Evolutionary conservation across 2,888 invertebrate species (phyloP).

Genomic region (Abscondita cerata): DNA sequence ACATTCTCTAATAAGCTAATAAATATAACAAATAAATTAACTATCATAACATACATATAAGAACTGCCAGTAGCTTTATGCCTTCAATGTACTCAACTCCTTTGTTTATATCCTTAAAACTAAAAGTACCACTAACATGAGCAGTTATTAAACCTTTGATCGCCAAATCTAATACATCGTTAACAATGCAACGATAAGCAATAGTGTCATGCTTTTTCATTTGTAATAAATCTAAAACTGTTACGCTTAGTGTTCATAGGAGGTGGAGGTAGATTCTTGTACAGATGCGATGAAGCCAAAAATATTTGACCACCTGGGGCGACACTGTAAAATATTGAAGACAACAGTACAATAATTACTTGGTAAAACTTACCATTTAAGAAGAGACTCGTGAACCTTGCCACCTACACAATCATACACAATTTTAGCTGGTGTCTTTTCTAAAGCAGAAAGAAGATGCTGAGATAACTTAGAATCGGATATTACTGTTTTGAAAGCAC

Average conservation of each 20-base stretch:
- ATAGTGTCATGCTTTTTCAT: slow-evolving; percentile 60
- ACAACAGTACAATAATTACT: not conserved
- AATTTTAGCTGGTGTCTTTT: slow-evolving; percentile 66
- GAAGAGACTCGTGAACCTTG: slow-evolving; percentile 63
- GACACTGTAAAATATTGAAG: slow-evolving; percentile 56
- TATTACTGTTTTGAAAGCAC: slow-evolving; percentile 69
- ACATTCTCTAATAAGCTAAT: too few species aligned
- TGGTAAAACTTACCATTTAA: slow-evolving; percentile 63
- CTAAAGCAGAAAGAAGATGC: slow-evolving; percentile 64
- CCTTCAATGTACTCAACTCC: slow-evolving; percentile 64
- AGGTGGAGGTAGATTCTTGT: slow-evolving; percentile 48
- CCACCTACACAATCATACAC: slow-evolving; percentile 72
- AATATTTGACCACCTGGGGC: slow-evolving; percentile 61
- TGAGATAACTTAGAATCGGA: slow-evolving; percentile 64
- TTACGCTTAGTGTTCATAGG: slow-evolving; percentile 48
- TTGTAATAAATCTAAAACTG: slow-evolving; percentile 50
- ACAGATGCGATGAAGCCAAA: slow-evolving; percentile 47
- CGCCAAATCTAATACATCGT: slow-evolving; percentile 66
- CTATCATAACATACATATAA: slow-evolving; percentile 52
- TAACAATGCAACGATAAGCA: slow-evolving; percentile 60
- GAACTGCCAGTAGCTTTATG: slow-evolving; percentile 68
- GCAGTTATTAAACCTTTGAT: slow-evolving; percentile 69
- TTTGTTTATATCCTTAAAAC: slow-evolving; percentile 65
- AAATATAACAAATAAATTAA: too few species aligned
- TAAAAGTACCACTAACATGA: slow-evolving; percentile 62